Percentiles rank a stretch among this genome's conserved stretches.
These are phyloP conservation scores for Pectinophora gossypiella DNA, from an alignment of 1,140 invertebrate genomes.

Conservation along the genomic window DNA sequence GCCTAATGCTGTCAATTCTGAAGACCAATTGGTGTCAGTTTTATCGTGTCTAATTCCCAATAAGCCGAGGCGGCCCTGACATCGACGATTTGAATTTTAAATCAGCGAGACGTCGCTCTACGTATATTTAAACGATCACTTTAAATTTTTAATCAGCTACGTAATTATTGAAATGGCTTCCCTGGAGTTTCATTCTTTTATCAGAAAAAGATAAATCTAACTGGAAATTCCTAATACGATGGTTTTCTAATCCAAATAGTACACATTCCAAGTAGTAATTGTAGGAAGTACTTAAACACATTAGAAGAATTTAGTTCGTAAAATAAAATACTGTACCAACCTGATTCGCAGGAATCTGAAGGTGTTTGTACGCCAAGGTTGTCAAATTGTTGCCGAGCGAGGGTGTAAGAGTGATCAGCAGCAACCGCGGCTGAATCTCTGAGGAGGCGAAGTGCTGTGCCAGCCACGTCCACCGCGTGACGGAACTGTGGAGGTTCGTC, in stretches of 20 bases:
- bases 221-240: too few relatives aligned
- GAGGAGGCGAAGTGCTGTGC: constrained; percentile 50
- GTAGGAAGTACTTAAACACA: too few relatives aligned
- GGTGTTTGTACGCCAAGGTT: constrained; percentile 86
- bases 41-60: constrained; percentile 15
- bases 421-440: constrained; percentile 63
- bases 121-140: constrained; percentile 27
- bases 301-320: too few relatives aligned
- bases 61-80: constrained; percentile 30
- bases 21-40: not conserved
- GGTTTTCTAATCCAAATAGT: too few relatives aligned
- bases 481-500: constrained; percentile 67
- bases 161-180: constrained; percentile 2
- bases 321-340: too few relatives aligned
- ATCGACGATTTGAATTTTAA: constrained; percentile 38
- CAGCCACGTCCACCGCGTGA: constrained; percentile 59
- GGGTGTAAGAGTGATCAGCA: constrained; percentile 83
- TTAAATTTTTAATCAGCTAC: constrained; percentile 17
- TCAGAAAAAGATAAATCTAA: not conserved
- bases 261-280: too few relatives aligned
- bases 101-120: constrained; percentile 29
- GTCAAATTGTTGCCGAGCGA: constrained; percentile 76
- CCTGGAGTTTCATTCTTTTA: not conserved
- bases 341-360: constrained; percentile 89
- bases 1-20: too few relatives aligned